Evolutionary conservation across 2,113 vertebrate genomes (phyloP).

Genomic region (Lepus europaeus): DNA sequence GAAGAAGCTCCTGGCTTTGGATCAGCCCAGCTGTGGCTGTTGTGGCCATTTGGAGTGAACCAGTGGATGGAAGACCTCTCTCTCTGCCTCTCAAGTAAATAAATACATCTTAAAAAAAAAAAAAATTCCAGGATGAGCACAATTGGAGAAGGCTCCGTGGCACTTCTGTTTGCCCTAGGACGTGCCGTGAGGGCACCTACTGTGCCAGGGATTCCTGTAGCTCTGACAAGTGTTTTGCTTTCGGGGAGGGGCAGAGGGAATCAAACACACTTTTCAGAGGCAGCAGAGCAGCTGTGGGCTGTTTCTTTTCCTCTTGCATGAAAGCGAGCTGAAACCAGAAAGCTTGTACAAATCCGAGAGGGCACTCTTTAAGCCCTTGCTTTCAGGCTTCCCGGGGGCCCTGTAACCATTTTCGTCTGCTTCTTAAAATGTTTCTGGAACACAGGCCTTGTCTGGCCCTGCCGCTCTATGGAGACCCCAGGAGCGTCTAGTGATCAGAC

Average conservation of each 20-base stretch:
- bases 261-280: not conserved
- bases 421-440: not conserved
- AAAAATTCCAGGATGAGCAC: not conserved
- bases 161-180: accelerated
- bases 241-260: accelerated
- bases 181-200: not conserved
- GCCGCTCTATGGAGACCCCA: not conserved
- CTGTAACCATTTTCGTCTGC: not conserved
- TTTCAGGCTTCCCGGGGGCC: not conserved
- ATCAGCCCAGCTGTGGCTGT: too few species aligned
- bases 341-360: not conserved
- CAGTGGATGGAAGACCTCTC: too few species aligned
- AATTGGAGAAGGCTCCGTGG: not conserved
- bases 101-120: too few species aligned
- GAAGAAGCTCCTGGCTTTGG: too few species aligned
- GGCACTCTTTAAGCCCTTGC: not conserved
- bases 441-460: not conserved
- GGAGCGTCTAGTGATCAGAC: not conserved
- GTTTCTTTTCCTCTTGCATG: not conserved
- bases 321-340: not conserved
- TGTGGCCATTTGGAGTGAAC: too few species aligned
- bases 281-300: accelerated
- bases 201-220: too few species aligned
- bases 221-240: not conserved
- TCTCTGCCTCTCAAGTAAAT: too few species aligned